A percentile compares a stretch with the other conserved stretches of the same genome.
Conservation (phyloP, 2,797 vertebrate species). For the Sternarchorhynchus goeldii region DNA sequence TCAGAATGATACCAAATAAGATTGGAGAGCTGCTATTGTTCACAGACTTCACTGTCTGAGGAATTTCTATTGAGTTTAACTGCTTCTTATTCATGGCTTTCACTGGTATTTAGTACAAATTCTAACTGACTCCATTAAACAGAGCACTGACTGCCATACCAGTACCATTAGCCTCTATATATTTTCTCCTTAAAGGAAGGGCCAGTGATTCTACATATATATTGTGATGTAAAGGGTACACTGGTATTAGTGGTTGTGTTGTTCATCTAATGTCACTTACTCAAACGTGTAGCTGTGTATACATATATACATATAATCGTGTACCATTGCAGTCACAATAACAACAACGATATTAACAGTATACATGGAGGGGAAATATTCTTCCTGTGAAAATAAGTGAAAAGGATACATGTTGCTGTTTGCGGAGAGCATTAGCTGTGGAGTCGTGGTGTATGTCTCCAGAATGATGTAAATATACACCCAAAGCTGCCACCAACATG, state of each 20-base stretch:
- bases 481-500: background rate
- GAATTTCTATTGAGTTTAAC: background rate
- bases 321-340: too few relatives aligned
- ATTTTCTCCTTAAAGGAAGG: background rate
- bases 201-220: background rate
- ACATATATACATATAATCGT: too few relatives aligned
- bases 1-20: conserved; percentile 20
- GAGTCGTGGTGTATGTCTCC: conserved; percentile 20
- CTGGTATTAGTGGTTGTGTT: background rate
- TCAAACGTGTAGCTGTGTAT: background rate
- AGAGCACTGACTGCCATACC: background rate
- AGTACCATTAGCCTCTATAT: background rate
- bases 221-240: too few relatives aligned
- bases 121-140: background rate
- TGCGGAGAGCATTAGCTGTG: conserved; percentile 4
- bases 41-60: conserved; percentile 7
- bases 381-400: conserved; percentile 30
- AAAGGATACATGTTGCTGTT: conserved; percentile 13
- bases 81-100: background rate
- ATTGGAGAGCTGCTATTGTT: conserved; percentile 14
- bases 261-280: background rate
- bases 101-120: background rate
- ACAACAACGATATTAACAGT: too few relatives aligned
- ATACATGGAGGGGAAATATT: background rate
- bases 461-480: background rate